These are phyloP conservation scores for Actinostola sp. DNA, from an alignment of 92 coral and sea anemone genomes.

Conservation along the genomic window DNA sequence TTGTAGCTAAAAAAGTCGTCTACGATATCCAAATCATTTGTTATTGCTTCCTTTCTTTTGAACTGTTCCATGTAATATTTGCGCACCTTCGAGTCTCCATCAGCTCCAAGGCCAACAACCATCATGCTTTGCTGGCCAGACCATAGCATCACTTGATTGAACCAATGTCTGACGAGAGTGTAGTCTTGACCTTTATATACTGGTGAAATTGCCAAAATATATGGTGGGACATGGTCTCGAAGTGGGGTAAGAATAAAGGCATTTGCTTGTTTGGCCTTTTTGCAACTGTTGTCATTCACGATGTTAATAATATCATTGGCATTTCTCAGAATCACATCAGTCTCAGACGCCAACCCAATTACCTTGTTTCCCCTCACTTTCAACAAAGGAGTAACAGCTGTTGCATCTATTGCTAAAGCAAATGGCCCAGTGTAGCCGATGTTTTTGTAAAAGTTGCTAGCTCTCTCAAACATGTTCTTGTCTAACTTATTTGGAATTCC, in stretches of 20 bases:
- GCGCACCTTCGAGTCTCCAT: conserved; percentile 39
- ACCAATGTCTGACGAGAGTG: conserved; percentile 21
- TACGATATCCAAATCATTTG: too few species aligned
- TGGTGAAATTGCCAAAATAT: conserved; percentile 17
- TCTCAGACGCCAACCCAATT: conserved; percentile 31
- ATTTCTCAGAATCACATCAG: conserved; percentile 1
- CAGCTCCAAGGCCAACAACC: conserved; percentile 34
- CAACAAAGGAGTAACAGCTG: conserved; percentile 10
- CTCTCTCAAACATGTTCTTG: neutral
- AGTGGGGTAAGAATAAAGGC: conserved; percentile 38
- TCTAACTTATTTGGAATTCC: conserved; percentile 9
- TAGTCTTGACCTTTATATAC: conserved; percentile 34
- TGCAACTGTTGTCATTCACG: neutral
- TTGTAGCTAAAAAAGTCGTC: neutral
- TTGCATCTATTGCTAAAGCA: conserved; percentile 31
- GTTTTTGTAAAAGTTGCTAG: neutral
- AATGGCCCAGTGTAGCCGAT: conserved; percentile 40
- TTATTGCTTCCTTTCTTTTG: too few species aligned
- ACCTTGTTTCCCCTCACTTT: conserved; percentile 32
- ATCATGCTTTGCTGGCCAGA: conserved; percentile 3
- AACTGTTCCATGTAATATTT: conserved; percentile 24
- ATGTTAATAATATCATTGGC: conserved; percentile 40
- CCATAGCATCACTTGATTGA: conserved; percentile 2
- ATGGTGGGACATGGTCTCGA: conserved; percentile 31
- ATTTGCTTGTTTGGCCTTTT: conserved; percentile 31